Conservation (phyloP, 1,140 invertebrate genomes). For the Bombus ignitus region DNA sequence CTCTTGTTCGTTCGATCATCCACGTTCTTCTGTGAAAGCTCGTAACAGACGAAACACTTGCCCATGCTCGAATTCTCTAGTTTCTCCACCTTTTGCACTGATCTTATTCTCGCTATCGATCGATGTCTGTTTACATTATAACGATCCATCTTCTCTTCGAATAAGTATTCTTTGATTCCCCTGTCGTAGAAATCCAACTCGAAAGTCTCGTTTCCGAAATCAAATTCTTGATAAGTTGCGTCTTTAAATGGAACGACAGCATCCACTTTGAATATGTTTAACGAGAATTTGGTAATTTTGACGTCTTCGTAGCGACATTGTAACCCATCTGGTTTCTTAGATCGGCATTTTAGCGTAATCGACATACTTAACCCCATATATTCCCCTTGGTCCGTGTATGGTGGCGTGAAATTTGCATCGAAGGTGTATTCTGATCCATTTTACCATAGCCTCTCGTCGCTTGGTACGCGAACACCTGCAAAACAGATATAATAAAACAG, state of each 20-base stretch:
- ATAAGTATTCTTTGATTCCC: slow-evolving; percentile 59
- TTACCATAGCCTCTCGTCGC: background rate
- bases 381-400: slow-evolving; percentile 52
- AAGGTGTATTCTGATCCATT: slow-evolving; percentile 49
- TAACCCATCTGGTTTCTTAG: slow-evolving; percentile 44
- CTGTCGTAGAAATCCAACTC: slow-evolving; percentile 67
- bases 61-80: slow-evolving; percentile 76
- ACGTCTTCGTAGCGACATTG: slow-evolving; percentile 63
- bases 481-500: too few relatives aligned
- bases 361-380: slow-evolving; percentile 55
- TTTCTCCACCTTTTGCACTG: slow-evolving; percentile 61
- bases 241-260: background rate
- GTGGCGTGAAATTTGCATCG: slow-evolving; percentile 40
- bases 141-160: slow-evolving; percentile 50
- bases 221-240: slow-evolving; percentile 7
- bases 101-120: too few relatives aligned
- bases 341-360: slow-evolving; percentile 62
- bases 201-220: slow-evolving; percentile 35
- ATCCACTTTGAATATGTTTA: slow-evolving; percentile 38
- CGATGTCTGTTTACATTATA: slow-evolving; percentile 33
- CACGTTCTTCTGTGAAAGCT: slow-evolving; percentile 65
- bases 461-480: too few relatives aligned
- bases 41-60: slow-evolving; percentile 62
- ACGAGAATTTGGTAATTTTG: background rate
- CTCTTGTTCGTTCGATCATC: background rate